Evolutionary conservation across 2,888 invertebrate genomes (phyloP).

Genomic region (Saturnia japonica): DNA sequence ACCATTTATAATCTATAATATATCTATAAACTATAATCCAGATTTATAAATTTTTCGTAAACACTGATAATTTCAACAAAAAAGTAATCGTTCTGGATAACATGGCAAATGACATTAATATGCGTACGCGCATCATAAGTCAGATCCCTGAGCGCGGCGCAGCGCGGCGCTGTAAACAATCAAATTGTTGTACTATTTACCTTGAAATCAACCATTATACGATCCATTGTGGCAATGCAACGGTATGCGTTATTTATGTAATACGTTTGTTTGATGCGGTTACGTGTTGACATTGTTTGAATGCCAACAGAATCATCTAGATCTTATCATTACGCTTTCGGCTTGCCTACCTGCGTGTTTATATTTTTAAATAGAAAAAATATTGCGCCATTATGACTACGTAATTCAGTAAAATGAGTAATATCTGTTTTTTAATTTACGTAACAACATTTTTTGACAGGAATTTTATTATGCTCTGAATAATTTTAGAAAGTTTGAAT

Average conservation of each 20-base stretch:
- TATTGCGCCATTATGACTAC: too few species aligned
- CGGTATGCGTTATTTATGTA: conserved; percentile 17
- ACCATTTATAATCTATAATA: too few species aligned
- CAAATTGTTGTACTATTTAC: conserved; percentile 14
- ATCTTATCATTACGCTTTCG: background rate
- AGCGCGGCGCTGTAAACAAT: conserved; percentile 6
- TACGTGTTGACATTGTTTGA: conserved; percentile 12
- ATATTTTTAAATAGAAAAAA: background rate
- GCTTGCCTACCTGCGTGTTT: background rate
- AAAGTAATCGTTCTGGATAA: background rate
- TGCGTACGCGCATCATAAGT: background rate
- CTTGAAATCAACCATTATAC: conserved; percentile 15
- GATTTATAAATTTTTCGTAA: too few species aligned
- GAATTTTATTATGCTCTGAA: too few species aligned
- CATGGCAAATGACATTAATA: background rate
- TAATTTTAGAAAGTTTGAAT: too few species aligned
- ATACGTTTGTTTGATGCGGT: conserved; percentile 13
- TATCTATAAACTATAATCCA: too few species aligned
- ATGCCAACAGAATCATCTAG: background rate
- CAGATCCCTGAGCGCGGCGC: background rate
- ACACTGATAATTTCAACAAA: background rate
- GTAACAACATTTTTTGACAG: too few species aligned
- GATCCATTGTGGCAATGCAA: conserved; percentile 15
- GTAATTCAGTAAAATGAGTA: too few species aligned
- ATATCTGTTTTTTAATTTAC: too few species aligned